Evolutionary conservation across 2,797 vertebrate genomes (phyloP).

Genomic region (Sciurus carolinensis): DNA sequence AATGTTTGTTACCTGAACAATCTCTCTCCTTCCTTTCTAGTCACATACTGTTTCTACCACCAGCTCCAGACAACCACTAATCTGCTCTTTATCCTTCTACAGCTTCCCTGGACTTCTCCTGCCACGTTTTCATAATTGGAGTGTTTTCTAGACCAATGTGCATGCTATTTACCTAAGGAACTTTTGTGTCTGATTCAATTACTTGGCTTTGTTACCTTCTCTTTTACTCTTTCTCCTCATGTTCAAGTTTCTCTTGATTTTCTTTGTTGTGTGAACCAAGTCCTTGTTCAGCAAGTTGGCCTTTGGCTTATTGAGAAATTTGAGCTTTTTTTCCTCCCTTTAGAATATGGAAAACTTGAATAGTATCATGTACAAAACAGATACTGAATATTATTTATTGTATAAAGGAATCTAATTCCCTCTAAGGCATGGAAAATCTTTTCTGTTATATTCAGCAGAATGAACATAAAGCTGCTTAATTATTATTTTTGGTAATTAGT

Average conservation of each 20-base stretch:
- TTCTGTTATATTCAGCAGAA: neutral
- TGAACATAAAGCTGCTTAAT: neutral
- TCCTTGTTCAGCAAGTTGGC: slow-evolving; percentile 55
- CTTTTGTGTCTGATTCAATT: neutral
- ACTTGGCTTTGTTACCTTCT: neutral
- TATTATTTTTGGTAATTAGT: neutral
- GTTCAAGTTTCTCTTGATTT: slow-evolving; percentile 38
- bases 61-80: neutral
- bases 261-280: slow-evolving; percentile 30
- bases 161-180: neutral
- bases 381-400: slow-evolving; percentile 26
- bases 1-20: neutral
- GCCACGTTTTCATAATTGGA: neutral
- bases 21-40: neutral
- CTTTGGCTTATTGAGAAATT: slow-evolving; percentile 32
- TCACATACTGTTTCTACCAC: neutral
- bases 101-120: neutral
- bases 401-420: slow-evolving; percentile 29
- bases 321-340: neutral
- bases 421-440: neutral
- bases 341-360: slow-evolving; percentile 55
- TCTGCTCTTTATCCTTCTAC: slow-evolving; percentile 11
- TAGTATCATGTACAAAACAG: slow-evolving; percentile 41
- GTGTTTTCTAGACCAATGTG: neutral
- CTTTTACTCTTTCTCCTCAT: slow-evolving; percentile 5